Conservation (phyloP, 2,113 vertebrate species). For the Sapajus apella region DNA sequence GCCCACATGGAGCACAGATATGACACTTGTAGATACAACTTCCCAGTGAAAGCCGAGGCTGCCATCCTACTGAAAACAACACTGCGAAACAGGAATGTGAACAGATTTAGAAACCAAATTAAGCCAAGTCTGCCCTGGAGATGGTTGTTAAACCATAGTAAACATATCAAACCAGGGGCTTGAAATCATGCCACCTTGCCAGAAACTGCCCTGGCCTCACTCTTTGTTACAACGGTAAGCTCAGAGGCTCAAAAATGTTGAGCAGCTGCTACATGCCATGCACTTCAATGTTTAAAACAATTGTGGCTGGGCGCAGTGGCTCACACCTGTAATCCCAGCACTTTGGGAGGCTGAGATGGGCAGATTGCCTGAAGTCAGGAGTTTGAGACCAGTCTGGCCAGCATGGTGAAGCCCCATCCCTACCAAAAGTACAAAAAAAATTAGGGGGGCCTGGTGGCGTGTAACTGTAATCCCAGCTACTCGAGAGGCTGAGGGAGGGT, state of each 20-base stretch:
- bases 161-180: background rate
- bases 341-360: too few species aligned
- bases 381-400: too few species aligned
- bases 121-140: background rate
- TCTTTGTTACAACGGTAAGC: background rate
- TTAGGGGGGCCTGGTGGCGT: too few species aligned
- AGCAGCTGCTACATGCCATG: rapidly evolving
- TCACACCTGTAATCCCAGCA: too few species aligned
- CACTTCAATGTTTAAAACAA: background rate
- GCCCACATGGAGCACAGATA: background rate
- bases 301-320: too few species aligned
- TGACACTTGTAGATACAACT: background rate
- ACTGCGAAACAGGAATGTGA: background rate
- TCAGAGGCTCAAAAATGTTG: background rate
- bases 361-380: too few species aligned
- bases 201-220: background rate
- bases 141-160: background rate
- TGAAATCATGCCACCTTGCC: background rate
- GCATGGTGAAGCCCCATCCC: too few species aligned
- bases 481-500: too few species aligned
- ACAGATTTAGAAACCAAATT: background rate
- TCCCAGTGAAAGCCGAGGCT: background rate
- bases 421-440: too few species aligned
- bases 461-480: too few species aligned
- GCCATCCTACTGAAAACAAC: background rate